Base-by-base conservation (phyloP, 2,888 invertebrate species). In the Drosophila greeni region DNA sequence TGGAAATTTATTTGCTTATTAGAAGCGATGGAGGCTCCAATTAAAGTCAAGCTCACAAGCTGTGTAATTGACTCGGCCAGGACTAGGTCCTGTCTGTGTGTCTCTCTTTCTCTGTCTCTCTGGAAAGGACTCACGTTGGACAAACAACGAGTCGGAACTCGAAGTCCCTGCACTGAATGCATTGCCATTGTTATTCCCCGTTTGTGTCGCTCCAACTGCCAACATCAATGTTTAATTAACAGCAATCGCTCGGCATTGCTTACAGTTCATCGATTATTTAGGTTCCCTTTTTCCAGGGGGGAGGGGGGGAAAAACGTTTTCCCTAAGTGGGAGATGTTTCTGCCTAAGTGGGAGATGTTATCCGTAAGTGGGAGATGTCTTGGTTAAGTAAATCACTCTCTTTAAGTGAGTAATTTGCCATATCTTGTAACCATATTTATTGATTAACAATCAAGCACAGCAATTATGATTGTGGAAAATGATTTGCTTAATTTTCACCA, bases 1-100 rank as follows among this genome's bases (percentile, higher is more conserved):
- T 43, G 36, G 18, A 43, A 24, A 36, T 62, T 31, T 43, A 64
- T 52, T 52, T 62, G 64, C 61, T 64, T 62, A 62, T 62, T 52
- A 64, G 18, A 18, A 29, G 9, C 36, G 11, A 24, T 20, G 31
- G 53, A 18, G 23, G 18, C 31, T 37, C 20, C 52, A 51, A 43
- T 52, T 64, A 43, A 64, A 64, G 52, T 43, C 24, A 43, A 33
- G 52, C 65, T 42, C 18, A 16, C 42, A 31, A n/a, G 42, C 42
- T 9, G 31, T 43, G 24, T 62, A 42, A 61, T 61, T 62, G 62
- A 62, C 62, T 62, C 36, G 45, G 29, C 11, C 16, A 16, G 5
- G 18, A 20, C 16, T 16, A 9, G 12, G 37, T 33, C 40, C 26
- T 33, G 40, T 3, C 23, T 40, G 43, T 18, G 14, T 26, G 23